phyloP scores from a whole-genome alignment of 2,888 invertebrate species.

The Cyclophora albipunctata region DNA sequence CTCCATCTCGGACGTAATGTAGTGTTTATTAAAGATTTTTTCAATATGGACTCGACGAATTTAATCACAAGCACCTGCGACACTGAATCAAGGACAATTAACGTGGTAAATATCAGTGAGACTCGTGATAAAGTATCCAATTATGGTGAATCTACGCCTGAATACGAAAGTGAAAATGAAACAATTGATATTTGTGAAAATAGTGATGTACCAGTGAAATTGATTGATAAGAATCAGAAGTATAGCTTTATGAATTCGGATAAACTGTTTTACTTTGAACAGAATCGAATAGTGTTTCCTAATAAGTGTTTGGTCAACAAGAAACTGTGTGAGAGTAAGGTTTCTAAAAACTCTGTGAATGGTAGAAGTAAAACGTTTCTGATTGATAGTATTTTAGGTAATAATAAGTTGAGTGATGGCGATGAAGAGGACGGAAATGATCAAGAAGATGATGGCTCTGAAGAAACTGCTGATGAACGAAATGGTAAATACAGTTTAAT shows the following conservation, averaged over 20 bases:
- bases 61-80: conserved; percentile 68
- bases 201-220: conserved; percentile 37
- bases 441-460: conserved; percentile 38
- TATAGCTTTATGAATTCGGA: conserved; percentile 31
- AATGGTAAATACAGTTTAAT: conserved; percentile 42
- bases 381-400: conserved; percentile 74
- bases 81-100: conserved; percentile 33
- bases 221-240: conserved; percentile 28
- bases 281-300: conserved; percentile 36
- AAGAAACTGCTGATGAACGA: conserved; percentile 62
- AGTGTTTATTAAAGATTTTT: conserved; percentile 1
- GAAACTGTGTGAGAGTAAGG: conserved; percentile 32
- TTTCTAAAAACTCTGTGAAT: conserved; percentile 32
- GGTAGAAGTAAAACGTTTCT: conserved; percentile 70
- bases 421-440: conserved; percentile 21
- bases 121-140: no score
- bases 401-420: conserved; percentile 39
- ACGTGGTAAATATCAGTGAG: conserved; percentile 32
- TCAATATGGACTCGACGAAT: conserved; percentile 45
- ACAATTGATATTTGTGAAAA: conserved; percentile 68
- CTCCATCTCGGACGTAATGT: conserved; percentile 1
- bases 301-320: conserved; percentile 34
- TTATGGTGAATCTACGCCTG: conserved; percentile 48
- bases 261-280: conserved; percentile 41
- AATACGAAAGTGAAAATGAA: conserved; percentile 67